Base-by-base conservation (phyloP, 1,140 invertebrate genomes). In the Rhyacophila brunnea region DNA sequence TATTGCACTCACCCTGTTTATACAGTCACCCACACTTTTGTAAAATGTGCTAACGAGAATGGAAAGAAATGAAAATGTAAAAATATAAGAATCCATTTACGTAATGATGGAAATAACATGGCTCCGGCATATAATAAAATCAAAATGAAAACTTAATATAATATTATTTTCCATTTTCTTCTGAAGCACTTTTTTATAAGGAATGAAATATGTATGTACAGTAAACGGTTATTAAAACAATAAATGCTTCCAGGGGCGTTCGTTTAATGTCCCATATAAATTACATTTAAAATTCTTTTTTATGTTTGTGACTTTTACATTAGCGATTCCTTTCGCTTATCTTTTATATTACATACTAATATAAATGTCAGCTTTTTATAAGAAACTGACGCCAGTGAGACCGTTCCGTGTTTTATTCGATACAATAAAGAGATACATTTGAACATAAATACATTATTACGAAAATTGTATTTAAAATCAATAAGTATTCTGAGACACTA, bases 111-210 rank as follows among this genome's bases (percentile, higher is more conserved):
- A 40, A 54, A 54, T 28, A 54, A 58, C 60, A 56, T 38, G 52
- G 59, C 51, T 35, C 34, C 9, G 46, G 45, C 59, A 23, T 20
- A 52, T 47, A 57, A 58, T 62, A 58, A 58, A 57, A 62, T 57
- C 52, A 62, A 58, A 62, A 58, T 54, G 50, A 62, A 62, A 58
- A 62, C 54, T 58, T 62, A 42, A 58, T 58, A 53, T 17, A 48
- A 62, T 50, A 58, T 58, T 58, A 53, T 58, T 62, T 53, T 58
- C 45, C 60, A 54, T 58, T 62, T 42, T 50, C 47, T 58, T 35
- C 9, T 32, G 18, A 43, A 58, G 49, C 34, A 54, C 35, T 58
- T 58, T 55, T 58, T 51, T 62, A 40, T 38, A 43, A 54, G 45
- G 43, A 32, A 47, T 56, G 53, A 62, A 56, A 55, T 38, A 46